Evolutionary conservation across 2,888 invertebrate genomes (phyloP).

Genomic region (Ormyrus thymus): DNA sequence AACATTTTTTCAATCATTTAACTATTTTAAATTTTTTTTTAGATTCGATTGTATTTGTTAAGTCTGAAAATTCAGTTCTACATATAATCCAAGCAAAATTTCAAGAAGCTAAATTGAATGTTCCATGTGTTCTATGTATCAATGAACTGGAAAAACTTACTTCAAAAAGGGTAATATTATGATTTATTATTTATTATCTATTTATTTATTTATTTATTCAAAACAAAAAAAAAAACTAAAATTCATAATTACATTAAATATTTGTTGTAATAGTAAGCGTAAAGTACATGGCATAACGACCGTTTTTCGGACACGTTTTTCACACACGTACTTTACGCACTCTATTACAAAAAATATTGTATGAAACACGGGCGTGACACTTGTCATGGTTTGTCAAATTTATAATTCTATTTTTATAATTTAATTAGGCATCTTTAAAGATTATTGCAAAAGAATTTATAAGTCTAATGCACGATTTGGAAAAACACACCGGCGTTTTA

Average conservation of each 20-base stretch:
- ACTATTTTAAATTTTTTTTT: neutral
- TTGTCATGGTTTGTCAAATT: too few species aligned
- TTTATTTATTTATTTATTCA: neutral
- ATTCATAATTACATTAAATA: too few species aligned
- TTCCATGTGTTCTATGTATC: slow-evolving; percentile 12
- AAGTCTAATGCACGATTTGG: neutral
- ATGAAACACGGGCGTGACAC: too few species aligned
- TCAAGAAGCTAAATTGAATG: neutral
- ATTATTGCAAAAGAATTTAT: neutral
- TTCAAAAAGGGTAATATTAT: slow-evolving; percentile 11
- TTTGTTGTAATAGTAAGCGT: too few species aligned
- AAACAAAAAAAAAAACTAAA: neutral
- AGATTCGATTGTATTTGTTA: neutral
- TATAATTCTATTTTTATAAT: too few species aligned
- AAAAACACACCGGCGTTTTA: neutral
- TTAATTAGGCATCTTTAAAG: neutral
- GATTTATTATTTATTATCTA: neutral
- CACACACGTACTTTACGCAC: too few species aligned
- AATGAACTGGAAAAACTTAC: slow-evolving; percentile 6
- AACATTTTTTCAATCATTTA: neutral
- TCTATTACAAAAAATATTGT: too few species aligned
- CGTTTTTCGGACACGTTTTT: too few species aligned
- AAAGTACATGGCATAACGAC: too few species aligned
- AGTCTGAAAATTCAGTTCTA: neutral
- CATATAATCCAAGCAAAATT: neutral